Conservation (phyloP, 2,888 invertebrate species). For the Beris morrisii region DNA sequence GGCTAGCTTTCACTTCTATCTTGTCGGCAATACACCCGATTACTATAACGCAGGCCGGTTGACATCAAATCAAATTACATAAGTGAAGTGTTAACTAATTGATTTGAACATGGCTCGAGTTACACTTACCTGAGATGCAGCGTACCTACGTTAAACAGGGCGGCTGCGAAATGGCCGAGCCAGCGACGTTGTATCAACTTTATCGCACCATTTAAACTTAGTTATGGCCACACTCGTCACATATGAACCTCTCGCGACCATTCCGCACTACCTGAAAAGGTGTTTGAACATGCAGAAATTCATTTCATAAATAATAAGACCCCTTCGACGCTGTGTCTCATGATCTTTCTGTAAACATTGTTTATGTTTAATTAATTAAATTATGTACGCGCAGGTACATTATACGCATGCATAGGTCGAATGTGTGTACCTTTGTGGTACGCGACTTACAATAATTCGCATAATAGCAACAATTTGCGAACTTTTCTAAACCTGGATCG, state of each 20-base stretch:
- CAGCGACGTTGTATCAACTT: neutral
- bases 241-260: too few relatives aligned
- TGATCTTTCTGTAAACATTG: constrained; percentile 7
- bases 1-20: constrained; percentile 21
- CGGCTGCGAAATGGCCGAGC: neutral
- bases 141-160: neutral
- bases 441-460: too few relatives aligned
- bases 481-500: too few relatives aligned
- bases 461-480: too few relatives aligned
- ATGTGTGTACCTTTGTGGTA: too few relatives aligned
- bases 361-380: constrained; percentile 13
- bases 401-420: too few relatives aligned
- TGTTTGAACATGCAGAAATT: constrained; percentile 6
- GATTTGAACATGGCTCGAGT: constrained; percentile 32
- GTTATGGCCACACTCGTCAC: neutral
- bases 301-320: constrained; percentile 2
- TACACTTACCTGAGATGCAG: constrained; percentile 14
- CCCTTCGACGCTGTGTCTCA: neutral
- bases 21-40: too few relatives aligned
- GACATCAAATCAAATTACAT: constrained; percentile 32
- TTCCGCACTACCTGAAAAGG: neutral
- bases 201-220: neutral
- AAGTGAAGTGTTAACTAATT: constrained; percentile 38
- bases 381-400: neutral
- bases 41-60: constrained; percentile 21